Evolutionary conservation across 2,888 invertebrate genomes (phyloP), one percentile per base, ranked within the genome.

Genomic region (Theodoxus fluviatilis): DNA sequence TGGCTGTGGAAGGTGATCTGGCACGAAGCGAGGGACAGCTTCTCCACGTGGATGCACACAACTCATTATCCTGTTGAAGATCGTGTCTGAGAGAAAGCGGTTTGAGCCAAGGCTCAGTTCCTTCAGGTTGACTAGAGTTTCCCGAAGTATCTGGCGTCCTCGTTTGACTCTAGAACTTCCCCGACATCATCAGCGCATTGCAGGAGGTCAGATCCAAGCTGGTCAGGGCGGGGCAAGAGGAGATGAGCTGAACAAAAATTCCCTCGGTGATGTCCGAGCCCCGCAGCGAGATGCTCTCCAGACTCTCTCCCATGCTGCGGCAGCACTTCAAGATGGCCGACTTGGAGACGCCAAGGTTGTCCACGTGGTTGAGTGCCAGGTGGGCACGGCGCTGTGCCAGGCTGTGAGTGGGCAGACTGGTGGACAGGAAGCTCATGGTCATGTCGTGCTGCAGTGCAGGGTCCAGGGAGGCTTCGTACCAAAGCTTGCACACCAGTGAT

Each of bases 141-240:
- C 31, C 55, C 75, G 73, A 31, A 84, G 57, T 9, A 67, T 43
- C 49, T 75, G 73, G 2, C 79, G 67, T 57, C 92, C 91, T 15
- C 89, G 87, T 65, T 90, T 88, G 38, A 90, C 91, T 91, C 52
- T 93, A 83, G 52, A 93, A 87, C 18, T 91, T 89, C 1, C 93
- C 93, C 1, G 92, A 91, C 92, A 93, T 93, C 74, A 93, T 91
- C 28, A 93, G 88, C 71, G 92, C 92, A 79, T 92, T 90, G 79
- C 93, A 93, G 69, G 90, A 89, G 74, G 90, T 89, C 67, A 93
- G 89, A 64, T 90, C 90, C 25, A 93, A 87, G 68, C 87, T 84
- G 79, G 89, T 89, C 70, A 93, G 85, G 79, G 90, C 90, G 9
- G 74, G 77, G 71, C 86, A 86, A 15, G 78, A 69, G 1, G 79